Conservation (phyloP, 2,797 vertebrate genomes). For the Silurus lanzhouensis region DNA sequence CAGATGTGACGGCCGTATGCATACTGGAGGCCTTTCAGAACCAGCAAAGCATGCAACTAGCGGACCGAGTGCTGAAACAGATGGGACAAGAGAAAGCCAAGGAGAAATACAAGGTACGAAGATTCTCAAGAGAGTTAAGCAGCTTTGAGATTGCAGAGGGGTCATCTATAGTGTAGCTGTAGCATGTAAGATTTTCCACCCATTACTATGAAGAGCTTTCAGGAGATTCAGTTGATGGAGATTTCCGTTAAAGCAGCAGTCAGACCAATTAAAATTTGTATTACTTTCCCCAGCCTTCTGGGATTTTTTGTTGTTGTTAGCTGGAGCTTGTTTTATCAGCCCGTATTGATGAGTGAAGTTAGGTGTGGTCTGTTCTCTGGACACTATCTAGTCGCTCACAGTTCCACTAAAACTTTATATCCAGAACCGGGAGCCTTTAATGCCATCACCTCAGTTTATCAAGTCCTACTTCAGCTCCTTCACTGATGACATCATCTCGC, state of each 20-base stretch:
- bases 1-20: constrained; percentile 98
- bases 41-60: constrained; percentile 97
- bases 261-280: neutral
- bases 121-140: neutral
- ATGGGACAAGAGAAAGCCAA: constrained; percentile 99
- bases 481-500: constrained; percentile 97
- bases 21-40: constrained; percentile 99
- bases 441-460: constrained; percentile 99
- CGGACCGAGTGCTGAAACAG: constrained; percentile 97
- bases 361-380: neutral
- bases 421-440: constrained; percentile 96
- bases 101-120: constrained; percentile 95
- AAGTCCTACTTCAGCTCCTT: constrained; percentile 99
- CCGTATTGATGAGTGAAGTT: neutral
- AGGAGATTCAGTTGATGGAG: neutral
- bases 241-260: neutral
- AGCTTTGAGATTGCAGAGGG: neutral
- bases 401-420: constrained; percentile 46
- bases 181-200: neutral
- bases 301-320: neutral
- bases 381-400: neutral
- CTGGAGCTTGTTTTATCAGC: neutral
- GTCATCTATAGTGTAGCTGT: neutral
- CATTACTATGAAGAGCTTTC: neutral
- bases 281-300: neutral